These are phyloP conservation scores for Sabatieria punctata DNA, from an alignment of 2,888 invertebrate genomes.

Conservation along the genomic window DNA sequence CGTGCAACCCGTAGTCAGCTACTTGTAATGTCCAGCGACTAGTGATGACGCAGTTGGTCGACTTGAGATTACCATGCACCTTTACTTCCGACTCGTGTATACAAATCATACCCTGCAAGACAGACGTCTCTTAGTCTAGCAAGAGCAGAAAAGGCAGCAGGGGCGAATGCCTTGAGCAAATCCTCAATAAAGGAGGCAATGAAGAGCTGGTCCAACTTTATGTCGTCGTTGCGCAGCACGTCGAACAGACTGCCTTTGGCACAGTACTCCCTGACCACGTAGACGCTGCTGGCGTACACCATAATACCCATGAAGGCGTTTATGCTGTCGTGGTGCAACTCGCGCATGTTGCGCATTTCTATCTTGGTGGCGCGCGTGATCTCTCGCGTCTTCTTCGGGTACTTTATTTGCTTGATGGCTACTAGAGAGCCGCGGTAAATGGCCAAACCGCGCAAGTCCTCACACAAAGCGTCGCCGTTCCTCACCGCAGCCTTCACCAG, in stretches of 20 bases:
- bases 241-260: slow-evolving; percentile 97
- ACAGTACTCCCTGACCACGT: slow-evolving; percentile 86
- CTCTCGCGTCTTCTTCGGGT: slow-evolving; percentile 18
- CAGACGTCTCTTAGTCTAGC: neutral
- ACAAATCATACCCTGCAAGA: slow-evolving; percentile 37
- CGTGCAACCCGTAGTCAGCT: slow-evolving; percentile 85
- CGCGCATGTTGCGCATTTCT: slow-evolving; percentile 47
- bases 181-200: slow-evolving; percentile 91
- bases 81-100: slow-evolving; percentile 40
- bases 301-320: slow-evolving; percentile 74
- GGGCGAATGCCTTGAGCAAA: slow-evolving; percentile 69
- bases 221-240: slow-evolving; percentile 93
- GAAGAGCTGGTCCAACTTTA: slow-evolving; percentile 88
- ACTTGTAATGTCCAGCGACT: slow-evolving; percentile 94
- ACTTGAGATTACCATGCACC: slow-evolving; percentile 86
- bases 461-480: no score
- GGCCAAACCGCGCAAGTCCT: slow-evolving; percentile 13
- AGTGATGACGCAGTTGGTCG: slow-evolving; percentile 94
- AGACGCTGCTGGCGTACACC: neutral
- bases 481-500: neutral
- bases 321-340: slow-evolving; percentile 84
- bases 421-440: slow-evolving; percentile 24
- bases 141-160: neutral
- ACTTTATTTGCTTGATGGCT: slow-evolving; percentile 23
- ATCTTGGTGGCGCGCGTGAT: slow-evolving; percentile 23